Base-by-base conservation (phyloP, 2,113 vertebrate species). In the Vimba vimba region DNA sequence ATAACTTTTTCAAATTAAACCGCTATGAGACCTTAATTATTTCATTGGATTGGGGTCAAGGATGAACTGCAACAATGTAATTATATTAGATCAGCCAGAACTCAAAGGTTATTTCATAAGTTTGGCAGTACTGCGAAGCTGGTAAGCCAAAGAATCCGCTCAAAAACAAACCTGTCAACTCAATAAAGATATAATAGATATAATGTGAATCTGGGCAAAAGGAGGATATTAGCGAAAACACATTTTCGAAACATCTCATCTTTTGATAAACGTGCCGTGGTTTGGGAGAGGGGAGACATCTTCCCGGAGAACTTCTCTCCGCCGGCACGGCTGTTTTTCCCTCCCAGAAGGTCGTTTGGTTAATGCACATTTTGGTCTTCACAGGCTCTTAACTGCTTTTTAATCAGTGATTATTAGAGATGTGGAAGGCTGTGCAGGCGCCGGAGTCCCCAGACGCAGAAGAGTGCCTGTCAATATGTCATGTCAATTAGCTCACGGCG, bases 381-480 rank as follows among this genome's bases (percentile, higher is more conserved):
- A 94, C 95, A 94, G 96, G 94, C 94, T 96, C 94, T 95, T 96
- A 97, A 97, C 95, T 95, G 90, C 95, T 95, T 97, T 97, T 97
- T 97, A 97, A 98, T 97, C 96, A 97, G 96, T 87, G 92, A 94
- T 97, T 96, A 97, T 96, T 93, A 95, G 94, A 71, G 91, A 95
- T 95, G 88, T 87, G 95, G 94, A 95, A 95, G 89, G 87, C 92
- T 76, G 92, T 64, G 69, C 69, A 85, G 93, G 89, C 92, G 92
- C 92, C 92, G 50, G 89, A 87, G 93, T 90, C 87, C 90, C 91
- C 59, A 88, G 92, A 91, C 90, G 88, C 60, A 36, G 92, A 92
- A 94, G 91, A 95, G 95, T 95, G 96, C 93, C 94, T 90, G 92
- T 93, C 91, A 88, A 91, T 90, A 91, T 96, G 96, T 96, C 95